Percentiles rank a stretch among this genome's conserved stretches.
phyloP scores from a whole-genome alignment of 2,113 vertebrate genomes.

The Aldabrachelys gigantea region DNA sequence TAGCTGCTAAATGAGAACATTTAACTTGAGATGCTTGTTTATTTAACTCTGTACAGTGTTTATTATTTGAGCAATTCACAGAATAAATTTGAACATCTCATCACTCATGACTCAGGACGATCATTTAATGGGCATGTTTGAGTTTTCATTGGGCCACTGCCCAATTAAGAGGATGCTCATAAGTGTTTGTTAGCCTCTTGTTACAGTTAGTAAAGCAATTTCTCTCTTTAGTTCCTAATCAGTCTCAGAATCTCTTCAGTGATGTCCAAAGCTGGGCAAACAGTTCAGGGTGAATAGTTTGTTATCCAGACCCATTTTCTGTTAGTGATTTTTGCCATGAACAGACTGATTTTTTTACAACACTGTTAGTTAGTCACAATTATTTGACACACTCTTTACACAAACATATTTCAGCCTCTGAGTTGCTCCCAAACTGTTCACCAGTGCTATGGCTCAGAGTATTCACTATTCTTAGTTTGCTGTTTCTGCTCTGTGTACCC shows the following conservation, averaged over 20 bases:
- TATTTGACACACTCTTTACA: background rate
- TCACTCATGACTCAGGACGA: background rate
- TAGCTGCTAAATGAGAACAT: background rate
- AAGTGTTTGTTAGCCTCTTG: background rate
- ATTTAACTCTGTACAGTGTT: constrained; percentile 39
- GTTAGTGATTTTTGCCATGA: constrained; percentile 15
- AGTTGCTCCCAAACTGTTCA: constrained; percentile 32
- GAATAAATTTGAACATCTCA: constrained; percentile 38
- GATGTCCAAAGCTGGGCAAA: constrained; percentile 15
- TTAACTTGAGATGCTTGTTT: constrained; percentile 41
- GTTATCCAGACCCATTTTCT: constrained; percentile 20
- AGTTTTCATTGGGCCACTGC: background rate
- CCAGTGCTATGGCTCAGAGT: background rate
- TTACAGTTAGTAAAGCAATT: constrained; percentile 16
- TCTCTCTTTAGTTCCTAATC: constrained; percentile 19
- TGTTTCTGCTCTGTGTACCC: background rate
- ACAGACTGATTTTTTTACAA: background rate
- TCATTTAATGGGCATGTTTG: constrained; percentile 5
- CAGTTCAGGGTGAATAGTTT: constrained; percentile 9
- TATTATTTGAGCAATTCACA: constrained; percentile 53
- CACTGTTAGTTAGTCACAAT: background rate
- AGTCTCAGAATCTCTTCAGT: constrained; percentile 30
- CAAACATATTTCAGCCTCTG: background rate
- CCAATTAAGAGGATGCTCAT: constrained; percentile 33
- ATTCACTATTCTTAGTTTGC: background rate